Percentiles rank a stretch among this genome's conserved stretches.
These are phyloP conservation scores for Micrastur ruficollis DNA, from an alignment of 2,797 vertebrate genomes.

Conservation along the genomic window DNA sequence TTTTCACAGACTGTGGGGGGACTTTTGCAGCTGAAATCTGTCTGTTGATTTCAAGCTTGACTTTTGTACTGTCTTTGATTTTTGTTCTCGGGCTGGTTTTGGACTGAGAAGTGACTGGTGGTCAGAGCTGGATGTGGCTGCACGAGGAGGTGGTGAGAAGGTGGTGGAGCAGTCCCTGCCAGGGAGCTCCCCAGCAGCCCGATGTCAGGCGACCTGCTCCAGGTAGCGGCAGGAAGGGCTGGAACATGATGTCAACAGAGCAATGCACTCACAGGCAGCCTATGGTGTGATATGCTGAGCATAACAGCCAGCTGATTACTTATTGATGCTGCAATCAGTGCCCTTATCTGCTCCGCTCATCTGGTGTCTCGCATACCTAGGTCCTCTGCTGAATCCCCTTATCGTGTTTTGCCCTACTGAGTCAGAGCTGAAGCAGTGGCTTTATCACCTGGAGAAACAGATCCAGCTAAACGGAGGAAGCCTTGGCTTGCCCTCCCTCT, in stretches of 20 bases:
- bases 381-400: slow-evolving; percentile 89
- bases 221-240: neutral
- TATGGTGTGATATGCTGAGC: fast-evolving
- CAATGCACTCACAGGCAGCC: neutral
- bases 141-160: neutral
- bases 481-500: slow-evolving; percentile 23
- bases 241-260: neutral
- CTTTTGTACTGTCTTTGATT: neutral
- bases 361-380: slow-evolving; percentile 58
- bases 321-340: neutral
- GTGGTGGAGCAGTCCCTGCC: neutral
- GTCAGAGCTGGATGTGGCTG: neutral
- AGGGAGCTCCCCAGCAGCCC: neutral
- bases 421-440: slow-evolving; percentile 87
- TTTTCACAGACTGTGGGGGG: neutral
- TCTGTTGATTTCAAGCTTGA: neutral
- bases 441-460: slow-evolving; percentile 89
- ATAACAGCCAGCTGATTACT: neutral
- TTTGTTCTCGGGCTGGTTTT: neutral
- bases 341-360: neutral
- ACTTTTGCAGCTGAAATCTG: fast-evolving
- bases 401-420: slow-evolving; percentile 86
- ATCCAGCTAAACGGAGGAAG: slow-evolving; percentile 84
- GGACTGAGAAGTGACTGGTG: neutral
- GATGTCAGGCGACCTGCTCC: fast-evolving